Percentiles rank a stretch among this genome's conserved stretches.
Conservation (phyloP, 1,140 invertebrate species). For the Dermatophagoides farinae region DNA sequence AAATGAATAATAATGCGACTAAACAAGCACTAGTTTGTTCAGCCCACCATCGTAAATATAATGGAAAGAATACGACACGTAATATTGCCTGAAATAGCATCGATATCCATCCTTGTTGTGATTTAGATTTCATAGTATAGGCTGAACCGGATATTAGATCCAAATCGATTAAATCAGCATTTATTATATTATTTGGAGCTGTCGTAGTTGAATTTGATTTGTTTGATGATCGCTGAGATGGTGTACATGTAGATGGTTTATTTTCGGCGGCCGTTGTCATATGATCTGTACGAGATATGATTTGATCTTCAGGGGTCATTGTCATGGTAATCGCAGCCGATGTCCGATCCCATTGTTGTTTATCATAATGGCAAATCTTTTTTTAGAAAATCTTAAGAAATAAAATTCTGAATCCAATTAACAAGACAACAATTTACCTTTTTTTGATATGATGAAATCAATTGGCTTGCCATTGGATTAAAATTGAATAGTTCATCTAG, state of each 20-base stretch:
- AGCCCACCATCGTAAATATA: conserved; percentile 26
- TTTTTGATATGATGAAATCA: conserved; percentile 2
- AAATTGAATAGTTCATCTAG: background rate
- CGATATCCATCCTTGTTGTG: conserved; percentile 27
- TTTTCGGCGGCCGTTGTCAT: background rate
- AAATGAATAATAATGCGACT: conserved; percentile 12
- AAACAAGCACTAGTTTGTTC: conserved; percentile 16
- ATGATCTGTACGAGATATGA: conserved; percentile 45
- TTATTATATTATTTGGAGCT: conserved; percentile 26
- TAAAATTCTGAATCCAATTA: background rate
- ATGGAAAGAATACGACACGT: conserved; percentile 26
- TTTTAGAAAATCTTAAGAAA: background rate
- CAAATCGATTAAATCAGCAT: conserved; percentile 65
- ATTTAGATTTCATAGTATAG: conserved; percentile 28
- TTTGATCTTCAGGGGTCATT: conserved; percentile 58
- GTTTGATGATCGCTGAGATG: conserved; percentile 19
- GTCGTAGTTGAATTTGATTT: conserved; percentile 32
- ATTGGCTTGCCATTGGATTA: background rate
- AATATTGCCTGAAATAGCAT: conserved; percentile 26
- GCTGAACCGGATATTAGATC: conserved; percentile 59
- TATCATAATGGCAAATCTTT: conserved; percentile 82
- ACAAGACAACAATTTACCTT: background rate
- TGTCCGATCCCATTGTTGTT: conserved; percentile 75
- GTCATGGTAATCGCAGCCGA: too few relatives aligned
- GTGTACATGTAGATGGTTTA: background rate